Evolutionary conservation across 2,888 invertebrate genomes (phyloP), one percentile per base, ranked within the genome.

Genomic region (Ophion ventricosus): DNA sequence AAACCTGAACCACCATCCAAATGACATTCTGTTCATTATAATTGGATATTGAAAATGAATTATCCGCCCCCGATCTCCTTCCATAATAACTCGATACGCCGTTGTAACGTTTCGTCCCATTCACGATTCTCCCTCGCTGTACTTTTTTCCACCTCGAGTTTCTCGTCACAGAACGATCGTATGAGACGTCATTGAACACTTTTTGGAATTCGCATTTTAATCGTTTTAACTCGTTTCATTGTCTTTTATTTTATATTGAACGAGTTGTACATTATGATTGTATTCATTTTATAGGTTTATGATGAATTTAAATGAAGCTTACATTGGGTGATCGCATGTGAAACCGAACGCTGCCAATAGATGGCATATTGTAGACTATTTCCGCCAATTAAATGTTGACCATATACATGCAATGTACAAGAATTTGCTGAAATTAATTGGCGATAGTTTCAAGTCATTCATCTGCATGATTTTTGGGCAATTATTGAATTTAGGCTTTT

Each of bases 11-110:
- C 74, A 66, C 79, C 29, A 66, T 66, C 84, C 84, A 87, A 89
- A 88, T 87, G 86, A 87, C 87, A 87, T 87, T 85, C 87, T 85
- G 88, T 87, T 88, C 87, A 87, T 88, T 88, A 85, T 87, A 88
- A 87, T 87, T 86, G 84, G 82, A 82, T 83, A 86, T 86, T 84
- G 87, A 83, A 83, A 86, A 86, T 87, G 85, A 85, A 85, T 85
- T 85, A 86, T 87, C 85, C 70, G 66, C 78, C 75, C 77, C 75
- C 77, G 82, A 69, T 70, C 43, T 80, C 43, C 79, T 66, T 66
- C 64, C 57, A 64, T 72, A 80, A 79, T 83, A 83, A 69, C 70
- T 66, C 82, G 63, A 76, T 64, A 25, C 54, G 35, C 23, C 10
- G 35, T 66, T 57, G 23, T 10, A 57, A 57, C 23, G 57, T 5